Base-by-base conservation (phyloP, 2,797 vertebrate genomes). In the Dipus sagitta region DNA sequence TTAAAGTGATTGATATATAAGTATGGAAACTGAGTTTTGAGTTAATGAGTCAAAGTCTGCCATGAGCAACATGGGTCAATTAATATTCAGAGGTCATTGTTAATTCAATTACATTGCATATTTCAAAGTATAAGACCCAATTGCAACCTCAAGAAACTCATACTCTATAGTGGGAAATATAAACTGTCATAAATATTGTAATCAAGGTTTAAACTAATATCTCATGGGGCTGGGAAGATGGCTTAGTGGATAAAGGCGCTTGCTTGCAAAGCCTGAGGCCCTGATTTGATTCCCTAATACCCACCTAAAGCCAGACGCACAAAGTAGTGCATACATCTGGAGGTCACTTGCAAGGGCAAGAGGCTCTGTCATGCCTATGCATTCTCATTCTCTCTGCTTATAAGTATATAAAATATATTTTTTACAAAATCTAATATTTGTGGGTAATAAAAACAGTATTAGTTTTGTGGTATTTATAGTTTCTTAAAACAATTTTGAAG, bases 171-270 rank as follows among this genome's bases (percentile, higher is more conserved):
- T 52, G 71, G 75, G 14, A 81, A 94, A 93, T 80, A 77, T 62
- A 30, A 87, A 70, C 54, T 60, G 10, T 93, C 62, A 74, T 90
- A 92, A 90, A 72, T 93, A 26, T 32, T 80, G 6, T 84, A 89
- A 80, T 80, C 60, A 90, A 88, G 15, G 24, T 78, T 64, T 75
- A 34, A 94, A 81, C 74, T 78, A 87, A 80, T 10, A 47, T 47
- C 47, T 47, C 11, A 11, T 47, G 47, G 6, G 47, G 47, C 47
- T 47, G 47, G 47, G 47, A 47, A 47, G 8, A 47, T 47, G 47
- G 47, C 11, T 47, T 7, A 47, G 47, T 47, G 9, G 47, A 10
- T 47, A 47, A 47, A 47, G 2, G 47, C 9, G 47, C 47, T 47
- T 47, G 47, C 47, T 47, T 47, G 47, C 9, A 47, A 47, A 47